Conservation (phyloP, 2,113 vertebrate genomes). For the Panthera leo region DNA sequence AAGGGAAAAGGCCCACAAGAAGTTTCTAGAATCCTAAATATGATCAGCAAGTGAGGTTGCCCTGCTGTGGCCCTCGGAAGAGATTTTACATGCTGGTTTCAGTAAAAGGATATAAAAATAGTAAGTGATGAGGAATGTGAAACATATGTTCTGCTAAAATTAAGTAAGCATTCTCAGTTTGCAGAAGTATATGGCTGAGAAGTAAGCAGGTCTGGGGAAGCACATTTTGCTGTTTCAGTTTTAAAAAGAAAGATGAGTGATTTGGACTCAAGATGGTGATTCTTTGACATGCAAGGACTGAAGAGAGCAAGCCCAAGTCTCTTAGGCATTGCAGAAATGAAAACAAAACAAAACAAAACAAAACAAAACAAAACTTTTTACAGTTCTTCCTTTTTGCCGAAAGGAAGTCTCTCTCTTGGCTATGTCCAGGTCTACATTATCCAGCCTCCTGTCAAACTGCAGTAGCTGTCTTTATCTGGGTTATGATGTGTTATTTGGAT, state of each 20-base stretch:
- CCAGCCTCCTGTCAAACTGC: neutral
- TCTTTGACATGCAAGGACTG: neutral
- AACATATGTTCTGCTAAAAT: neutral
- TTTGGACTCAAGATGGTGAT: neutral
- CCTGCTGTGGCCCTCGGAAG: neutral
- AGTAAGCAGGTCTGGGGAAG: neutral
- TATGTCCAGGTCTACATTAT: rapidly evolving
- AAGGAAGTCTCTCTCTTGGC: neutral
- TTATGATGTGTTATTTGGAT: neutral
- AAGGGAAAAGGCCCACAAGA: neutral
- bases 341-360: neutral
- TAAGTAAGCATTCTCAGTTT: conserved; percentile 18
- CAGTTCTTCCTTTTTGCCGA: neutral
- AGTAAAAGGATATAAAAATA: conserved; percentile 28
- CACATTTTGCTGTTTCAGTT: neutral
- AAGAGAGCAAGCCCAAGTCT: neutral
- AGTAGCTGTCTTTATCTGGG: neutral
- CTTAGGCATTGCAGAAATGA: neutral
- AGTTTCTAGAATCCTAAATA: neutral
- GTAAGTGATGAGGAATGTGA: neutral
- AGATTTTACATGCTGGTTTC: neutral
- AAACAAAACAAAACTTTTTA: neutral
- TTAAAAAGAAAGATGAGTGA: neutral
- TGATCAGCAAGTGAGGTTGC: neutral
- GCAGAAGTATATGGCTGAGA: neutral